These are phyloP conservation scores for Troglohyphantes excavatus DNA, from an alignment of 2,888 invertebrate genomes.

Conservation along the genomic window DNA sequence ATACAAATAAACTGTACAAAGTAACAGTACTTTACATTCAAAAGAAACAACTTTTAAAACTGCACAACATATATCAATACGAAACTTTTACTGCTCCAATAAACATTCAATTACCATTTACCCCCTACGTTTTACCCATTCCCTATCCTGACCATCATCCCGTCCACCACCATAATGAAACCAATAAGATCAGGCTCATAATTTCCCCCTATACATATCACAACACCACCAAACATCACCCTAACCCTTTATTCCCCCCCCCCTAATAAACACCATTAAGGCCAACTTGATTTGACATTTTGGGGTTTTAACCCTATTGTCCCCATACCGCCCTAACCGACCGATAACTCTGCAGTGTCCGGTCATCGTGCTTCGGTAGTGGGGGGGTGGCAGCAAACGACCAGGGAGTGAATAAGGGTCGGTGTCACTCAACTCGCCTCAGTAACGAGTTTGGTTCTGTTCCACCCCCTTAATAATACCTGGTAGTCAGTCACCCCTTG, in stretches of 20 bases:
- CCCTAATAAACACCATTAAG: background rate
- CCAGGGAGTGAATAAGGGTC: slow-evolving; percentile 23
- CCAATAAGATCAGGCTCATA: background rate
- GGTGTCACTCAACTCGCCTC: slow-evolving; percentile 17
- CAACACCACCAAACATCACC: background rate
- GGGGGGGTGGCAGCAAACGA: background rate
- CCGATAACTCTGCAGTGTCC: background rate
- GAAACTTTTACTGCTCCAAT: no score
- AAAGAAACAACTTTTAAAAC: no score
- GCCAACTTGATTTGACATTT: slow-evolving; percentile 8
- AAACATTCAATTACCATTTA: no score
- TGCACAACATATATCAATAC: no score
- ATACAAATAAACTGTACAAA: no score
- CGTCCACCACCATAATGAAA: background rate
- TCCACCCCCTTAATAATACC: slow-evolving; percentile 8
- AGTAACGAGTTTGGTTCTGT: background rate
- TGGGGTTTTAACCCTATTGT: background rate
- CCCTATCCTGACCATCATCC: background rate
- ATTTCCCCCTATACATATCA: background rate
- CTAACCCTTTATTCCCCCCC: background rate
- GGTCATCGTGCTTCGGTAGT: background rate
- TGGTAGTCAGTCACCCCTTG: slow-evolving; percentile 12
- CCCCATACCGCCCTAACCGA: background rate
- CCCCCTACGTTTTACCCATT: no score
- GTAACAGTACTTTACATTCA: no score